phyloP scores from a whole-genome alignment of 1,140 invertebrate species.

The Stenopsyche tienmushanensis region DNA sequence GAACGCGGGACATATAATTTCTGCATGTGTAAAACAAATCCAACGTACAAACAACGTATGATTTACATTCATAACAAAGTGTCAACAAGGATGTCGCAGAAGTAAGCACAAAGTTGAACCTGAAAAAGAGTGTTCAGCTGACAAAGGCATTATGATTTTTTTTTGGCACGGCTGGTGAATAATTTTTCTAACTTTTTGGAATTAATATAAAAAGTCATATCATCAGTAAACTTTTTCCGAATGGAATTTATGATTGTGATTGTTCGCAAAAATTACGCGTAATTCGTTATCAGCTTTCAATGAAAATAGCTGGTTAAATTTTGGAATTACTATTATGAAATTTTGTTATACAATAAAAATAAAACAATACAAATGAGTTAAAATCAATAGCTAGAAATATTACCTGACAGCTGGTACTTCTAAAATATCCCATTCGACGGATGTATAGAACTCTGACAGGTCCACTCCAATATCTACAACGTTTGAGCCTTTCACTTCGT shows the following conservation, averaged over 20 bases:
- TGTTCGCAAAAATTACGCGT: no score
- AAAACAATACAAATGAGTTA: no score
- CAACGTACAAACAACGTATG: not conserved
- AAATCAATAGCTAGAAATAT: constrained; percentile 34
- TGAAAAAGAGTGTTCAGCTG: not conserved
- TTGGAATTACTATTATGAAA: no score
- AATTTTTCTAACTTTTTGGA: no score
- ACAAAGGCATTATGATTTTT: no score
- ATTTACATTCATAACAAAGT: not conserved
- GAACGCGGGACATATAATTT: not conserved
- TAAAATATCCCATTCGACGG: constrained; percentile 98
- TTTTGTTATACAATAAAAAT: no score
- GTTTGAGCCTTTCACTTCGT: constrained; percentile 79
- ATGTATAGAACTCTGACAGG: constrained; percentile 92
- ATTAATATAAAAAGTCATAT: no score
- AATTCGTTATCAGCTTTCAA: no score
- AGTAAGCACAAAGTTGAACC: not conserved
- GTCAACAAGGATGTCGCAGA: not conserved
- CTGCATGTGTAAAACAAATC: not conserved
- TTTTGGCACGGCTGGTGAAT: not conserved
- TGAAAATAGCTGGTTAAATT: no score
- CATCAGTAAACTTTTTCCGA: no score
- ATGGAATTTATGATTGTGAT: no score
- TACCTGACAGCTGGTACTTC: constrained; percentile 90
- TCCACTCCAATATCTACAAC: constrained; percentile 88